Evolutionary conservation across 1,140 invertebrate species (phyloP).

Genomic region (Lasaia peninsularis): DNA sequence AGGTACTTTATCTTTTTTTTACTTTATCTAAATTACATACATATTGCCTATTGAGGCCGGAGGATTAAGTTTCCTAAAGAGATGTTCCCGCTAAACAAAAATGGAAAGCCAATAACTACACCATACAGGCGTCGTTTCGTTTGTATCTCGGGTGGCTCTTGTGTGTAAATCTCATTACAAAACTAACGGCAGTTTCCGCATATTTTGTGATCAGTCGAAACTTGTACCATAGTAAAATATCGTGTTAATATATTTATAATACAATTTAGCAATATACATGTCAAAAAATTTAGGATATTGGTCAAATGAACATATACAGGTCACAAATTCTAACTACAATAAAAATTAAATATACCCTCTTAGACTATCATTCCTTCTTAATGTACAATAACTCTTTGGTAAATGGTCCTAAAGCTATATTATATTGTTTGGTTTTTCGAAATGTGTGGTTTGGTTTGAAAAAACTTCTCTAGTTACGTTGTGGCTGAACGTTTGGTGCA

Average conservation of each 20-base stretch:
- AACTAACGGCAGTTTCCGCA: neutral
- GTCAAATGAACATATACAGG: constrained; percentile 67
- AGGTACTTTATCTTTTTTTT: too few species aligned
- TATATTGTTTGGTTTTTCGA: constrained; percentile 50
- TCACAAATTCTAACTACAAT: constrained; percentile 61
- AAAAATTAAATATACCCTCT: constrained; percentile 68
- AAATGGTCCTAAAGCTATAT: constrained; percentile 72
- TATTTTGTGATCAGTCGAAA: constrained; percentile 10
- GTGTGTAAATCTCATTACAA: neutral
- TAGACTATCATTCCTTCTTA: constrained; percentile 58
- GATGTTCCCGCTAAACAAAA: too few species aligned
- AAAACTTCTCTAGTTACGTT: neutral
- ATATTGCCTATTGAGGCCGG: too few species aligned
- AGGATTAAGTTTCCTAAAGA: too few species aligned
- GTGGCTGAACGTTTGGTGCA: neutral
- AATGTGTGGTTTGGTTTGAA: constrained; percentile 12
- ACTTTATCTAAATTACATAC: too few species aligned
- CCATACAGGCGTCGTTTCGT: too few species aligned
- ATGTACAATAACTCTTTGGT: constrained; percentile 76
- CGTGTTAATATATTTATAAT: constrained; percentile 21
- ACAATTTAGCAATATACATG: constrained; percentile 31
- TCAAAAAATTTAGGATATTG: constrained; percentile 50
- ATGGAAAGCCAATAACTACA: too few species aligned
- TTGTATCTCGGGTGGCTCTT: neutral
- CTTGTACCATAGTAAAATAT: constrained; percentile 28